Evolutionary conservation across 2,797 vertebrate species (phyloP).

Genomic region (Helarctos malayanus): DNA sequence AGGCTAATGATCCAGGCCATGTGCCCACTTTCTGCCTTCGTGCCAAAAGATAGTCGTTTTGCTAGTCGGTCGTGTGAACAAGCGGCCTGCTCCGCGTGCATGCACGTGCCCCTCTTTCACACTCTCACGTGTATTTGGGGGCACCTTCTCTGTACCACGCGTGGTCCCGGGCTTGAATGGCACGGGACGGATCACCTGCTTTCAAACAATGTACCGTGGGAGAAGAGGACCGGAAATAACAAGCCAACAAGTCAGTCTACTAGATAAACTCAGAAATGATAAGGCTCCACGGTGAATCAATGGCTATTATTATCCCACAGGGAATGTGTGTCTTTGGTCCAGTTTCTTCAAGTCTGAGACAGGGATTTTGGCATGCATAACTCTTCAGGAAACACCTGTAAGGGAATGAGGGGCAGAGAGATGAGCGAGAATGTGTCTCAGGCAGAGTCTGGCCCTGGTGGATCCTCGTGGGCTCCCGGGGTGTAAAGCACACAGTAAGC

Average conservation of each 20-base stretch:
- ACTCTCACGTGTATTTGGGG: background rate
- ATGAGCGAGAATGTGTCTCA: background rate
- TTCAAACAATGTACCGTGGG: background rate
- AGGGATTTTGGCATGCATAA: no score
- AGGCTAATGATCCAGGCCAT: background rate
- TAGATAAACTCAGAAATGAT: no score
- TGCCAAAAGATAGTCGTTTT: background rate
- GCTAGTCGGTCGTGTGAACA: accelerated
- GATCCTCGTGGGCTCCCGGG: accelerated
- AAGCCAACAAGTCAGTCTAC: background rate
- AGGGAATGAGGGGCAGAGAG: background rate
- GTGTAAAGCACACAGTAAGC: background rate
- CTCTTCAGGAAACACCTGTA: background rate
- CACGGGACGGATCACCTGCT: accelerated
- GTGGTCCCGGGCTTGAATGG: background rate
- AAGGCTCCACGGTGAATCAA: background rate
- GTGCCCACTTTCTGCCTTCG: background rate
- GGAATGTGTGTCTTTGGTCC: no score
- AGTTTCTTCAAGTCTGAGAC: background rate
- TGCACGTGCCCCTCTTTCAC: background rate
- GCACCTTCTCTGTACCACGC: background rate
- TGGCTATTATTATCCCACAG: background rate
- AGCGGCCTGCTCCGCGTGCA: accelerated
- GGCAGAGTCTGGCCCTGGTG: background rate
- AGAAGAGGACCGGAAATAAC: background rate